Evolutionary conservation across 1,140 invertebrate genomes (phyloP), one percentile per base, ranked within the genome.

Genomic region (Pantala flavescens): DNA sequence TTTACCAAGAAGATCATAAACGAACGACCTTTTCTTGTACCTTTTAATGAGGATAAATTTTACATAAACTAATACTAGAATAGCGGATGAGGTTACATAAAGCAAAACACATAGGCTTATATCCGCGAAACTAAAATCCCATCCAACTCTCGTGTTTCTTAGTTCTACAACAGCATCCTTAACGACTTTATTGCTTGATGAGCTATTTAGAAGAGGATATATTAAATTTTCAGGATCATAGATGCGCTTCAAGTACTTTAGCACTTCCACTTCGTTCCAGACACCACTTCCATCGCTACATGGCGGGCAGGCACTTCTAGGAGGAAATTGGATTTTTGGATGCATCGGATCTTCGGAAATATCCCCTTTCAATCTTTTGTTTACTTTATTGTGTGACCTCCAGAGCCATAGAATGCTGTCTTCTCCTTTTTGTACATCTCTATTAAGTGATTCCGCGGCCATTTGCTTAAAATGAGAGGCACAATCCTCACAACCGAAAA

Each of bases 401-500:
- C 98, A 99, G 2, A 99, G 82, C 95, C 96, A 99, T 10, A 98
- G 79, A 0, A 98, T 88, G 23, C 90, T 87, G 71, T 95, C 91
- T 72, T 93, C 86, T 75, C 87, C 85, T 70, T 86, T 87, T 24
- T 84, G 83, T 0, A 96, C 89, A 76, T 90, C 86, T 76, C 87
- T 86, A 74, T 92, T 85, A 78, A 90, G 86, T 73, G 89, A 87
- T 77, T 83, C 81, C 24, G 85, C 80, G 36, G 92, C 89, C 93
- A 96, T 96, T 76, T 85, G 81, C 75, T 90, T 83, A 80, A 99
- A 99, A 85, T 99, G 95, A 77, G 89, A 80, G 3, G 91, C 86
- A 81, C 98, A 99, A 77, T 97, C 91, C 42, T 88, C 85, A 82
- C 98, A 99, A 7, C 96, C 93, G 83, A 99, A 98, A 84, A 97